A percentile compares a stretch with the other conserved stretches of the same genome.
phyloP scores from a whole-genome alignment of 2,113 vertebrate genomes.

The Saguinus midas region DNA sequence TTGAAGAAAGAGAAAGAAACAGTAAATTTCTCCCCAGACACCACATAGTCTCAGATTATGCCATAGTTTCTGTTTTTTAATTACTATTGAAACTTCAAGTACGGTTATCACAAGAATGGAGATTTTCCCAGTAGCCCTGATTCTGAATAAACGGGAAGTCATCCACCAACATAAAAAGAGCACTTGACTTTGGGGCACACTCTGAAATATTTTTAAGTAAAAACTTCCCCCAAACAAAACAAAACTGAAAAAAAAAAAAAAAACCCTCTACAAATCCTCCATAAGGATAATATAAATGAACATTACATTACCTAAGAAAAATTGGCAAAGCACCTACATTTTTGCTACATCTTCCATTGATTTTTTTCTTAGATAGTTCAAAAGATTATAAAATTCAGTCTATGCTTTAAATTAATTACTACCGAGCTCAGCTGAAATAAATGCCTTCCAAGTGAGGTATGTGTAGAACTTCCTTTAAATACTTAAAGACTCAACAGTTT shows the following conservation, averaged over 20 bases:
- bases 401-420: constrained; percentile 27
- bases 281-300: not conserved
- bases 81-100: constrained; percentile 14
- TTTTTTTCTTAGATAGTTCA: not conserved
- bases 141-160: constrained; percentile 44
- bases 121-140: constrained; percentile 16
- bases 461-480: not conserved
- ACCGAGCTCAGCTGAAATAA: constrained; percentile 11
- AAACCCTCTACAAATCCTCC: not conserved
- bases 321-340: not conserved
- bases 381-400: not conserved
- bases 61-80: constrained; percentile 33
- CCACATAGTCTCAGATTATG: constrained; percentile 38
- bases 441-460: constrained; percentile 32
- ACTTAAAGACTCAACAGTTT: not conserved
- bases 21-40: not conserved
- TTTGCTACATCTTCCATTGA: not conserved
- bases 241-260: not conserved
- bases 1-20: not conserved
- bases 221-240: not conserved
- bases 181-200: not conserved
- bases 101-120: constrained; percentile 22
- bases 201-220: not conserved
- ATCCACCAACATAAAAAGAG: not conserved
- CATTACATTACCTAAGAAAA: not conserved